phyloP scores from a whole-genome alignment of 2,113 vertebrate genomes.

The Nerophis lumbriciformis region DNA sequence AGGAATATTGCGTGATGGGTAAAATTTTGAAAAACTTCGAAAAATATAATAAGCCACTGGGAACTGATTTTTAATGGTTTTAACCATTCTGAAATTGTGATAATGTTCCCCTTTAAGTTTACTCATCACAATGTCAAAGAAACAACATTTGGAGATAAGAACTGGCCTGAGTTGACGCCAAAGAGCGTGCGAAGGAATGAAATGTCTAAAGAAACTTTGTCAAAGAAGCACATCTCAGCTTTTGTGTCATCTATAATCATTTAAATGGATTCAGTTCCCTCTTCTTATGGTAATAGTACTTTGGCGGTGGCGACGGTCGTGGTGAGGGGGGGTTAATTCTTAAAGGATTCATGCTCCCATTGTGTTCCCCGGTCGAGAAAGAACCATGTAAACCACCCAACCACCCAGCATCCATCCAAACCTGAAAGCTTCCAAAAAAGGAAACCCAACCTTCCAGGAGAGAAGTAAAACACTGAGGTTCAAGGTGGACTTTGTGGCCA shows the following conservation, averaged over 20 bases:
- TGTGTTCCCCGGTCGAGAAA: conserved; percentile 55
- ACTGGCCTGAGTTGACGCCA: not conserved
- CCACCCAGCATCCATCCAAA: conserved; percentile 28
- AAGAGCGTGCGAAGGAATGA: conserved; percentile 55
- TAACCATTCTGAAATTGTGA: too few relatives aligned
- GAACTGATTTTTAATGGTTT: too few relatives aligned
- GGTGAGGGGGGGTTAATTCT: conserved; percentile 48
- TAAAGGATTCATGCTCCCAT: conserved; percentile 63
- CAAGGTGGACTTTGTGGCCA: conserved; percentile 22
- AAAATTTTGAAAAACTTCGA: too few relatives aligned
- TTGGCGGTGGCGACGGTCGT: not conserved
- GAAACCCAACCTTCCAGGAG: conserved; percentile 45
- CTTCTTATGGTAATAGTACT: conserved; percentile 71
- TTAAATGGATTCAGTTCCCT: conserved; percentile 60
- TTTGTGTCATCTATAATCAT: conserved; percentile 65
- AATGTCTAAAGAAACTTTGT: conserved; percentile 59
- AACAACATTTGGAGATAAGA: not conserved
- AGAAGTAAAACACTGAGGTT: conserved; percentile 58
- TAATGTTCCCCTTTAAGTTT: too few relatives aligned
- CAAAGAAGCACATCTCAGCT: conserved; percentile 61
- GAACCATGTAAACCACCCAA: conserved; percentile 53
- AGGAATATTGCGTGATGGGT: too few relatives aligned
- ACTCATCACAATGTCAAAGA: not conserved
- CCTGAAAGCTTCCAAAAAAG: conserved; percentile 27
- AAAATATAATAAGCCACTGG: too few relatives aligned